Evolutionary conservation across 2,113 vertebrate species (phyloP), one percentile per base, ranked within the genome.

Genomic region (Lampris incognitus): DNA sequence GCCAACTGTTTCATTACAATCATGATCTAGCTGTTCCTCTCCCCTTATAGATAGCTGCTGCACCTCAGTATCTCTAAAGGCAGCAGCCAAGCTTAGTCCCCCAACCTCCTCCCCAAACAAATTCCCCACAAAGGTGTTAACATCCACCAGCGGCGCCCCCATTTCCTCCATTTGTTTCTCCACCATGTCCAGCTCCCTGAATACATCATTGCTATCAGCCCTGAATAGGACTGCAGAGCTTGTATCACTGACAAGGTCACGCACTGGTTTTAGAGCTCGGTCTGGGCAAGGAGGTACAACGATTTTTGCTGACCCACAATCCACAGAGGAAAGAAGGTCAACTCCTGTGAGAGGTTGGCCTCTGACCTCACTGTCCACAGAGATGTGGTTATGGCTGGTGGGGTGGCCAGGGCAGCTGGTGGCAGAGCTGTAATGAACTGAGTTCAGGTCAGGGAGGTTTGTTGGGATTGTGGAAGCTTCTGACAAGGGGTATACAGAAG

Each of bases 291-390:
- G 93, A 68, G 93, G 88, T 59, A 93, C 91, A 2, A 64, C 83
- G 87, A 92, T 95, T 70, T 87, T 88, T 9, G 93, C 88, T 11
- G 92, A 75, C 52, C 94, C 58, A 3, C 85, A 88, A 75, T 96
- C 96, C 72, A 98, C 96, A 40, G 95, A 96, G 42, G 96, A 98
- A 72, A 99, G 89, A 4, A 99, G 96, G 92, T 99, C 97, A 39
- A 97, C 96, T 6, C 93, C 96, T 2, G 95, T 94, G 56, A 99
- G 85, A 2, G 92, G 94, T 81, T 92, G 95, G 74, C 76, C 88
- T 77, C 67, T 90, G 49, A 72, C 76, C 78, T 96, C 94, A 39
- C 59, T 76, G 65, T 87, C 85, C 4, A 74, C 90, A 1, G 81
- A 13, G 63, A 76, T 68, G 65, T 24, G 69, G 13, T 48, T 73